Conservation (phyloP, 2,797 vertebrate species). For the Ptychobarbus kaznakovi region DNA sequence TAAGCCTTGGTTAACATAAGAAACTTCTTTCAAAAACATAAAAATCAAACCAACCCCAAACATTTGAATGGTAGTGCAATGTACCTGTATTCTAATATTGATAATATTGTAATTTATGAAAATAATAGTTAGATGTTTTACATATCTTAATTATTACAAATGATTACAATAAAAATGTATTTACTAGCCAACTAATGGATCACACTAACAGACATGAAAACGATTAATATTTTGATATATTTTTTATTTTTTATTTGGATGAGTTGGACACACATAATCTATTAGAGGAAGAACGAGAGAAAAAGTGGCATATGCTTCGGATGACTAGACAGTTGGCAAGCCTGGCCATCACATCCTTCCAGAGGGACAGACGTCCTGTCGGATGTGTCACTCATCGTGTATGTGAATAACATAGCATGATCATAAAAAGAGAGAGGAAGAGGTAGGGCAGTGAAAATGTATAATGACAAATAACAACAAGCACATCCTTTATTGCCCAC, state of each 20-base stretch:
- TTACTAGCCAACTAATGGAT: neutral
- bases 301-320: neutral
- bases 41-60: neutral
- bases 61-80: neutral
- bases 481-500: constrained; percentile 27
- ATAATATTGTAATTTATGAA: neutral
- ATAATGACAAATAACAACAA: constrained; percentile 32
- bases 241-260: too few relatives aligned
- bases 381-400: constrained; percentile 63
- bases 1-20: neutral
- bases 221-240: neutral
- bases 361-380: constrained; percentile 49
- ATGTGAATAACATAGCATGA: constrained; percentile 61
- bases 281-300: neutral
- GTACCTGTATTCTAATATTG: neutral
- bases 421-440: constrained; percentile 1
- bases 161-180: neutral
- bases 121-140: neutral
- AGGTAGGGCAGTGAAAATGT: constrained; percentile 28
- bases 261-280: neutral
- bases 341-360: constrained; percentile 16
- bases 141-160: neutral
- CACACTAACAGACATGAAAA: neutral
- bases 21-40: neutral
- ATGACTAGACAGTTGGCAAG: neutral